Evolutionary conservation across 2,797 vertebrate genomes (phyloP), one percentile per base, ranked within the genome.

Genomic region (Enteromius viviparus): DNA sequence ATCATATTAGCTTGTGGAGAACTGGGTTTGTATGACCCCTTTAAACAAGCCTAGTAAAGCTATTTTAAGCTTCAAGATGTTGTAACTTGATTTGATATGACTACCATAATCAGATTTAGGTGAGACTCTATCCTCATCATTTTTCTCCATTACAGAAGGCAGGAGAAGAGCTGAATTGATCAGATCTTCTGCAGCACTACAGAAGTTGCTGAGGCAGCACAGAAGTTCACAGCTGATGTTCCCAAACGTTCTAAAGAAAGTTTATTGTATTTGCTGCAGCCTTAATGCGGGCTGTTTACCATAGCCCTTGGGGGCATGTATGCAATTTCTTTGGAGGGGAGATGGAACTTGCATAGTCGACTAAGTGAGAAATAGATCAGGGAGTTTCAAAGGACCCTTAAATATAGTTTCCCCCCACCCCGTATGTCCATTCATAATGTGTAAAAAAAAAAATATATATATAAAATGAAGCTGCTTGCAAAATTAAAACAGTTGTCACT

Each of bases 71-170:
- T 85, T 85, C 53, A 49, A 74, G 23, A 75, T 26, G 66, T 58
- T 81, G 55, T 53, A 85, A 78, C 42, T 77, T 74, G 34, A 82
- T 87, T 82, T 87, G 72, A 82, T 76, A 76, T 69, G 69, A 84
- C 65, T 47, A 76, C 9, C 51, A 76, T 84, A 88, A 85, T 77
- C 77, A 4, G 15, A 80, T 87, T 80, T 77, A 80, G 32, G 58
- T 26, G 34, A 64, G 83, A 68, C 49, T 70, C 82, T 69, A 77
- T 79, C 58, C 72, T 37, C 47, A 53, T 82, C 26, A 15, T 58
- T 37, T 85, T 80, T 42, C 64, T 75, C 69, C 68, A 76, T 86
- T 85, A 81, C 60, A 71, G 79, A 88, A 15, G 23, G n/a, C 12
- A 62, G 68, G 68, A 82, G 76, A 66, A 82, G 37, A 32, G 45